Conservation (phyloP, 1,140 invertebrate genomes). For the Aphelinus certus region DNA sequence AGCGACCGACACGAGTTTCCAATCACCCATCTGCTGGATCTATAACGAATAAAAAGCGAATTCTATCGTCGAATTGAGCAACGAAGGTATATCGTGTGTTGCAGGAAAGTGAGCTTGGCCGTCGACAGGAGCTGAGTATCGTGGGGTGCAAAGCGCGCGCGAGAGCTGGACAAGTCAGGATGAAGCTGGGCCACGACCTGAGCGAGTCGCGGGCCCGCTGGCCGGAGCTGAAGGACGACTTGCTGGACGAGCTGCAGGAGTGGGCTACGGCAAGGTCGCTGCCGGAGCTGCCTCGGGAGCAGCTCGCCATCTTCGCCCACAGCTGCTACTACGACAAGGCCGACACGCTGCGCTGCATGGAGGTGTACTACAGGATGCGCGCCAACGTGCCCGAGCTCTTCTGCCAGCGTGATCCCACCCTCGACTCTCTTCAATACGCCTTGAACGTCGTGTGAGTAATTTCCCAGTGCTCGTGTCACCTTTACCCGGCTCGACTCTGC, state of each 20-base stretch:
- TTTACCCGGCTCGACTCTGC: too few relatives aligned
- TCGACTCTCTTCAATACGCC: slow-evolving; percentile 21
- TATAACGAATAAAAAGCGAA: background rate
- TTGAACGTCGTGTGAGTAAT: slow-evolving; percentile 62
- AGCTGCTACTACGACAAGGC: slow-evolving; percentile 70
- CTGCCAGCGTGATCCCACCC: slow-evolving; percentile 63
- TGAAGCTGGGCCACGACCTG: slow-evolving; percentile 54
- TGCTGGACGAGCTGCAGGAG: slow-evolving; percentile 46
- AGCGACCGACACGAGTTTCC: too few relatives aligned
- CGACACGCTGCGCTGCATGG: slow-evolving; percentile 69
- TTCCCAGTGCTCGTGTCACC: too few relatives aligned
- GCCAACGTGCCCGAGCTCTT: slow-evolving; percentile 71
- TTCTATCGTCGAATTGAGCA: background rate
- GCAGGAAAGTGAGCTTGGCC: too few relatives aligned
- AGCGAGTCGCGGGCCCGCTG: slow-evolving; percentile 46
- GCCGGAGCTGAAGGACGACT: slow-evolving; percentile 51
- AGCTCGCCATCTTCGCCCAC: slow-evolving; percentile 69
- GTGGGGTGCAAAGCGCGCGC: too few relatives aligned
- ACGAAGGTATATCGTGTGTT: background rate
- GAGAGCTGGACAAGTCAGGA: slow-evolving; percentile 25
- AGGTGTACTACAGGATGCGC: slow-evolving; percentile 68
- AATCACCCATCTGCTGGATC: too few relatives aligned
- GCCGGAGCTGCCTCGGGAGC: slow-evolving; percentile 49
- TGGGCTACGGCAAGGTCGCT: slow-evolving; percentile 49
- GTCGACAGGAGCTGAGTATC: background rate